phyloP scores from a whole-genome alignment of 2,797 vertebrate genomes.

The Pseudochirops cupreus region DNA sequence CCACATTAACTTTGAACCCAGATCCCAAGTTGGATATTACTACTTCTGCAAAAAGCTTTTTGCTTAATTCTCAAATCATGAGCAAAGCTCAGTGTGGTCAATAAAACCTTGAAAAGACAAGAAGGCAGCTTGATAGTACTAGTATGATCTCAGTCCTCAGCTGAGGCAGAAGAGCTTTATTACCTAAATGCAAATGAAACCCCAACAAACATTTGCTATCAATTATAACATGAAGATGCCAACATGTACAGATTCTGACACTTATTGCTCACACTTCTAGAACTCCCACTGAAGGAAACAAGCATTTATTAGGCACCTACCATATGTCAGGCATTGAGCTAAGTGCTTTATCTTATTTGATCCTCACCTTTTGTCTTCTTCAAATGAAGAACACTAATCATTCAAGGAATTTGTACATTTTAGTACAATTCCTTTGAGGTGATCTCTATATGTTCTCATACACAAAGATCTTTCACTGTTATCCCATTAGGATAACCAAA shows the following conservation, averaged over 20 bases:
- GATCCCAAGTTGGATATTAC: neutral
- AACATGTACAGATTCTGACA: constrained; percentile 43
- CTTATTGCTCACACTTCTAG: neutral
- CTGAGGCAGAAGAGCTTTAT: constrained; percentile 60
- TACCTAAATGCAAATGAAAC: constrained; percentile 59
- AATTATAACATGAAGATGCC: constrained; percentile 58
- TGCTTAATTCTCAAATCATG: constrained; percentile 7
- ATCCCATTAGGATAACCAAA: neutral
- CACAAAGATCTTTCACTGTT: neutral
- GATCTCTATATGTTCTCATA: constrained; percentile 1
- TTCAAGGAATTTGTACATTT: constrained; percentile 58
- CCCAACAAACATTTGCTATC: constrained; percentile 65
- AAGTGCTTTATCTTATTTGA: neutral
- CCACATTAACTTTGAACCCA: constrained; percentile 5
- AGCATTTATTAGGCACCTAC: neutral
- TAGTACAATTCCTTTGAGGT: constrained; percentile 31
- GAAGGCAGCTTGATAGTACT: constrained; percentile 57
- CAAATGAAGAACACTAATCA: constrained; percentile 67
- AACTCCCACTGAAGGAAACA: neutral
- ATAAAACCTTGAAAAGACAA: constrained; percentile 24
- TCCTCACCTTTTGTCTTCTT: constrained; percentile 59
- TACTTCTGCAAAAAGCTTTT: constrained; percentile 49
- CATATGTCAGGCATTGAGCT: neutral
- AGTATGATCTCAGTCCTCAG: constrained; percentile 17
- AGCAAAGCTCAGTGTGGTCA: neutral